Evolutionary conservation across 2,113 vertebrate species (phyloP), one percentile per base, ranked within the genome.

Genomic region (Brachypodius melanocephalos): DNA sequence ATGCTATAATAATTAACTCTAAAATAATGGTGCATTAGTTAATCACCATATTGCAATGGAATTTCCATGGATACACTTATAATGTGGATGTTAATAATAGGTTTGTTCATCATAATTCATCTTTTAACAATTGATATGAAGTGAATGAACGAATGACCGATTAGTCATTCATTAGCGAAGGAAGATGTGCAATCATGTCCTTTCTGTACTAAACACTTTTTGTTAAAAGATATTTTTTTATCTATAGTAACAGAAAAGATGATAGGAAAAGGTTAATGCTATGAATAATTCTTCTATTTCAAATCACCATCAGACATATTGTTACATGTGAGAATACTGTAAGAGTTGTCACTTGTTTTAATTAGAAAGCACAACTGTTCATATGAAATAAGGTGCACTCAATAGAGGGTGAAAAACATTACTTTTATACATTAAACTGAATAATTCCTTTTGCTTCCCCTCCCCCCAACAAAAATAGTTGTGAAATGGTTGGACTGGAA

Each of bases 71-170:
- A 80, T 95, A 61, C 80, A 95, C 87, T 69, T 92, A 96, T 95
- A 93, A 96, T 94, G 55, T 87, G 87, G 82, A 81, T 95, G 93
- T 93, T 96, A 96, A 94, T 95, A 93, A 89, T 80, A 61, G 0
- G 34, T 91, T 96, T 83, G 87, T 90, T 97, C 92, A 89, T 85
- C 43, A 75, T 94, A 90, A 96, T 96, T 94, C 89, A 95, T 96
- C 71, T 93, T 95, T 89, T 89, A 96, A 77, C 87, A 95, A 94
- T 94, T 95, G 96, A 85, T 92, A 83, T 68, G 80, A 93, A 94
- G 16, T 89, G 67, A 94, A 75, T 83, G 80, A 95, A 85, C 34
- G 76, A 96, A 51, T 94, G 93, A 90, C 72, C 38, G 2, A 94
- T 92, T 65, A 91, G 55, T 72, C 79, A 92, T 94, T 94, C 92